Base-by-base conservation (phyloP, 2,888 invertebrate genomes). In the Amphimallon solstitiale region DNA sequence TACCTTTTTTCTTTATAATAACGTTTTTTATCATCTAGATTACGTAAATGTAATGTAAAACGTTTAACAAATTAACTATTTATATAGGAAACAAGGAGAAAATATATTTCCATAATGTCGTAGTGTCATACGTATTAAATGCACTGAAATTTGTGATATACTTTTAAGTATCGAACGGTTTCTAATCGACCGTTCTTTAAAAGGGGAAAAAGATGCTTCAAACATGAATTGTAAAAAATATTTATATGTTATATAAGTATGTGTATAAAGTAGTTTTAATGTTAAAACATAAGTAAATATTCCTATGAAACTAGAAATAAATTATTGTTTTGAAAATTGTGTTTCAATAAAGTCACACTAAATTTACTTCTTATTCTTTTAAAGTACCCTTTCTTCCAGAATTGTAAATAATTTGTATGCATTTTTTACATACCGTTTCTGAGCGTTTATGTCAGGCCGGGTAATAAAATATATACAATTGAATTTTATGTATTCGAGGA, bases 141-240 rank as follows among this genome's bases (percentile, higher is more conserved):
- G 66, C 66, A 67, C 66, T 67, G 66, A 67, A 67, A 67, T 56
- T 67, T 67, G 66, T 67, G 66, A 67, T 67, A 67, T 67, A 67
- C 49, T 67, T 56, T 43, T 67, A 67, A 56, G 63, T 63, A 56
- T 65, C 60, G 48, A 29, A 19, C 48, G 63, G 63, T 62, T 35
- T 51, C 29, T 29, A 40, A 56, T n/a, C 14, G 19, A 46, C 63
- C 48, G 45, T 59, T 38, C 48, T 48, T 63, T 35, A 73, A 73
- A 74, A 70, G 75, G 79, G 79, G 79, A 79, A 79, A 78, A 79
- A 76, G 72, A 80, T 80, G 79, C 79, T 79, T 79, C 77, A 75
- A 75, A 68, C n/a, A n/a, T 70, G 70, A 65, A 71, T 66, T 46
- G 61, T 61, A 72, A 66, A 72, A 75, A 72, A 74, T 74, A 73